phyloP scores from a whole-genome alignment of 30 jellyfish, hydroid and myxozoan genomes.

The Catostylus mosaicus region DNA sequence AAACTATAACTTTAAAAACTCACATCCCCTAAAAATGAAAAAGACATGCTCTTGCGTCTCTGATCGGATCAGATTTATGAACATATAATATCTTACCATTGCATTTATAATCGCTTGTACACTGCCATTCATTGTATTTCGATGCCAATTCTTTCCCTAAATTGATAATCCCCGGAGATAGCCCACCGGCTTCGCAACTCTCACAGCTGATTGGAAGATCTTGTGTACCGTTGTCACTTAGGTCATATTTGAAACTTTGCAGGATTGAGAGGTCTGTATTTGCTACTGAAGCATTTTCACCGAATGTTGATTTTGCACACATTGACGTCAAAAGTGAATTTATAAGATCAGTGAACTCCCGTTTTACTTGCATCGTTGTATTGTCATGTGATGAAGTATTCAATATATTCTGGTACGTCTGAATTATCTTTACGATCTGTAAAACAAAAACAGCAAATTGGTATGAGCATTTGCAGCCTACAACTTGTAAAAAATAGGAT shows the following conservation, averaged over 20 bases:
- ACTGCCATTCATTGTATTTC: constrained; percentile 56
- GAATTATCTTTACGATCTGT: constrained; percentile 57
- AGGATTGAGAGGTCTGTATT: constrained; percentile 43
- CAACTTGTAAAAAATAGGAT: too few relatives aligned
- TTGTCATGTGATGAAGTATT: constrained; percentile 40
- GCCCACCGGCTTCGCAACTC: constrained; percentile 19
- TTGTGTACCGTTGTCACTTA: constrained; percentile 32
- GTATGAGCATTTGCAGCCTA: too few relatives aligned
- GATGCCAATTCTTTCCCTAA: constrained; percentile 49
- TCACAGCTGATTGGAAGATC: constrained; percentile 34
- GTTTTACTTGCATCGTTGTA: constrained; percentile 61
- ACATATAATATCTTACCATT: constrained; percentile 58
- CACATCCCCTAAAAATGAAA: too few relatives aligned
- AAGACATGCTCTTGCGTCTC: too few relatives aligned
- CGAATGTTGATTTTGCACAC: constrained; percentile 70
- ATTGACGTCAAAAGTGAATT: constrained; percentile 46
- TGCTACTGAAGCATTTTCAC: constrained; percentile 53
- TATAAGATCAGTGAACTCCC: constrained; percentile 58
- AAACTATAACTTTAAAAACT: too few relatives aligned
- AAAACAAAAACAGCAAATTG: too few relatives aligned
- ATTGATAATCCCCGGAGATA: constrained; percentile 11
- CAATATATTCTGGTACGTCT: constrained; percentile 60
- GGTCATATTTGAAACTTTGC: constrained; percentile 57
- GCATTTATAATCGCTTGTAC: constrained; percentile 70
- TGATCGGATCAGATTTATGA: too few relatives aligned